Percentiles rank a stretch among this genome's conserved stretches.
These are phyloP conservation scores for Rhamnusium bicolor DNA, from an alignment of 2,888 invertebrate genomes.

Conservation along the genomic window DNA sequence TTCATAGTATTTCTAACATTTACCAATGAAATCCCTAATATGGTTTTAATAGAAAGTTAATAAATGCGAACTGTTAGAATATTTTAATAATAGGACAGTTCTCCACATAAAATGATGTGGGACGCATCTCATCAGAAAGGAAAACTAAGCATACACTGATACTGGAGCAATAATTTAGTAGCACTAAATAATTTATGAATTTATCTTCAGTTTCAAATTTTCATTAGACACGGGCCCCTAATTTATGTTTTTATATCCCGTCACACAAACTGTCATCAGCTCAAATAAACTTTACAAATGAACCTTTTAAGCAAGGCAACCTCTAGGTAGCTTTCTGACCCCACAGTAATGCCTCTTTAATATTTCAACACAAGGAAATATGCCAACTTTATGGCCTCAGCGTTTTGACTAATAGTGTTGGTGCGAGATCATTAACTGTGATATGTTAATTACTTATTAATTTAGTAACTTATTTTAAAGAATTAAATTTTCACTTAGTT, in stretches of 20 bases:
- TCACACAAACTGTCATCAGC: slow-evolving; percentile 40
- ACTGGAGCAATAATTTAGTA: neutral
- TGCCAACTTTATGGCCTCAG: slow-evolving; percentile 32
- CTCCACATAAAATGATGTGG: no score
- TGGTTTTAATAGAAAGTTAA: no score
- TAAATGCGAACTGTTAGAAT: no score
- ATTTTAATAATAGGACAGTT: no score
- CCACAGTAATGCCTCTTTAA: slow-evolving; percentile 42
- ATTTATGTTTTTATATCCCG: slow-evolving; percentile 43
- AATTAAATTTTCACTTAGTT: no score
- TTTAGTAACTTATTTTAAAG: no score
- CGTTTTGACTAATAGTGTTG: slow-evolving; percentile 43
- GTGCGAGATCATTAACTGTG: slow-evolving; percentile 16
- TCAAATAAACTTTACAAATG: slow-evolving; percentile 48
- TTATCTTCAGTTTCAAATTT: slow-evolving; percentile 24
- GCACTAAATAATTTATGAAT: slow-evolving; percentile 1
- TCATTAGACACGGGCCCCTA: slow-evolving; percentile 36
- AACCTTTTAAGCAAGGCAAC: slow-evolving; percentile 39
- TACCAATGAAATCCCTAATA: no score
- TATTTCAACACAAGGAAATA: slow-evolving; percentile 46
- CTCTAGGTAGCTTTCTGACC: slow-evolving; percentile 39
- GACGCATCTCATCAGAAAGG: neutral
- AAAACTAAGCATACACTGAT: neutral
- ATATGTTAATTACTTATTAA: no score
- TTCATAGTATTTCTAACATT: no score